A percentile compares a stretch with the other conserved stretches of the same genome.
These are phyloP conservation scores for Pogona vitticeps DNA, from an alignment of 2,113 vertebrate species.

Conservation along the genomic window DNA sequence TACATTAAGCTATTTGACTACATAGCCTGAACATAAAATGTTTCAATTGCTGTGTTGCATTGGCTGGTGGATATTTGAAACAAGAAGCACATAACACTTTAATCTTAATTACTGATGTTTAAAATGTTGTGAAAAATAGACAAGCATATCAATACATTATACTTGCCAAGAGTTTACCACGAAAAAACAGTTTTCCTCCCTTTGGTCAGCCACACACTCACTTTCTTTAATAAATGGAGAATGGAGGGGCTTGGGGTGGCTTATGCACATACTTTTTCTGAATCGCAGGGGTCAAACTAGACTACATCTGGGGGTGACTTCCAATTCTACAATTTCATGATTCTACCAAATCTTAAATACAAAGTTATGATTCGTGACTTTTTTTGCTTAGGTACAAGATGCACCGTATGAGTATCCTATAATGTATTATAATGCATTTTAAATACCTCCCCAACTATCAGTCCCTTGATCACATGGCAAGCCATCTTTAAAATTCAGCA, in stretches of 20 bases:
- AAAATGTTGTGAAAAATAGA: not conserved
- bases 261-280: no score
- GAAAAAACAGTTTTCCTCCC: not conserved
- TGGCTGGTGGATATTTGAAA: not conserved
- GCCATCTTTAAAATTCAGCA: not conserved
- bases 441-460: not conserved
- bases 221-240: not conserved
- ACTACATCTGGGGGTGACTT: no score
- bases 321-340: no score
- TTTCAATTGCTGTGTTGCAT: not conserved
- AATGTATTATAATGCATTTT: not conserved
- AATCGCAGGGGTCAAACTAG: no score
- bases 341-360: not conserved
- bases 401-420: not conserved
- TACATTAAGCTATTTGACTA: no score
- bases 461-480: not conserved
- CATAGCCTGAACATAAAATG: no score
- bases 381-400: not conserved
- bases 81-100: not conserved
- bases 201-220: not conserved
- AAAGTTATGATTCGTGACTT: conserved; percentile 3
- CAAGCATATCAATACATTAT: not conserved
- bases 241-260: no score
- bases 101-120: not conserved
- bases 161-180: not conserved